A percentile compares a stretch with the other conserved stretches of the same genome.
These are phyloP conservation scores for Lepas anatifera DNA, from an alignment of 2,888 invertebrate species.

Conservation along the genomic window DNA sequence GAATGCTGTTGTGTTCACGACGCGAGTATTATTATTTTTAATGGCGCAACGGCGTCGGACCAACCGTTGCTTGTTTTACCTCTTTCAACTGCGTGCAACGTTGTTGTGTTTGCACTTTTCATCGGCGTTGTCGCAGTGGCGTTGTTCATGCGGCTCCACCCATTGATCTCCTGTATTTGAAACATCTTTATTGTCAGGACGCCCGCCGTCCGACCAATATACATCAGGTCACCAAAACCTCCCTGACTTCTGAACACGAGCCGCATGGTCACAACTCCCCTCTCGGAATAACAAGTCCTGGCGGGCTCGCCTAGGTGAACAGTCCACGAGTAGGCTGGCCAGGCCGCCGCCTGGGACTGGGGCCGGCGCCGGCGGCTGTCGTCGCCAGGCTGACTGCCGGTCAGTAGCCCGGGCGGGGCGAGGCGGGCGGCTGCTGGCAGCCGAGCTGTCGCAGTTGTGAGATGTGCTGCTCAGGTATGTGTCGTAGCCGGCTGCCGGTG, in stretches of 20 bases:
- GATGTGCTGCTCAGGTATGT: neutral
- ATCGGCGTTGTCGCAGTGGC: neutral
- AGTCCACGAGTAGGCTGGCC: too few species aligned
- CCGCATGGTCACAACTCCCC: too few species aligned
- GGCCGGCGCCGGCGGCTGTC: neutral
- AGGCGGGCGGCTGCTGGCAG: too few species aligned
- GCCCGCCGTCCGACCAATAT: neutral
- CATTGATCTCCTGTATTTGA: neutral
- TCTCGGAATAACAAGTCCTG: too few species aligned
- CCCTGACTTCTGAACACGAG: too few species aligned
- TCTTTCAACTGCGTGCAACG: neutral
- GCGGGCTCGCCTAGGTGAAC: too few species aligned
- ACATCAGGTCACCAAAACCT: too few species aligned
- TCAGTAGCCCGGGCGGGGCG: too few species aligned
- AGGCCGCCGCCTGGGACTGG: too few species aligned
- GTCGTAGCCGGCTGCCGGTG: constrained; percentile 6
- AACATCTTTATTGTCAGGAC: too few species aligned
- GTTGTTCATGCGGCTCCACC: too few species aligned
- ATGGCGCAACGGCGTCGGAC: neutral
- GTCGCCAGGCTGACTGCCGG: neutral
- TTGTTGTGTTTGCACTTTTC: neutral
- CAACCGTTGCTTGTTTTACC: neutral
- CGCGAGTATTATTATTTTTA: neutral
- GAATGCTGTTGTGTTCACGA: neutral
- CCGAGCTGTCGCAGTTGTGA: neutral